phyloP scores from a whole-genome alignment of 2,888 invertebrate genomes.

The Plagiodera versicolora region DNA sequence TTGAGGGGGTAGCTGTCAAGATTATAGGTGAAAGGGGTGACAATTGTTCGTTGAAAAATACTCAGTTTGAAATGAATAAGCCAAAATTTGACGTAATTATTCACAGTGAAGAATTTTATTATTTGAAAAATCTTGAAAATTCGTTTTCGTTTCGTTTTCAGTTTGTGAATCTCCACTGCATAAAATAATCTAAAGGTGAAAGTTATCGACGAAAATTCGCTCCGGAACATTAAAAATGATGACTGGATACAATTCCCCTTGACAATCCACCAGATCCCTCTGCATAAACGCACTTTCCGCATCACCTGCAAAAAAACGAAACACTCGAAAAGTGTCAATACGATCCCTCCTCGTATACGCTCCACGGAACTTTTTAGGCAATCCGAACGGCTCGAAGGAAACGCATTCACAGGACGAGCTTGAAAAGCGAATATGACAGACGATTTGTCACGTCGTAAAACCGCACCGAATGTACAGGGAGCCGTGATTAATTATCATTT shows the following conservation, averaged over 20 bases:
- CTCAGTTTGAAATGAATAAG: too few species aligned
- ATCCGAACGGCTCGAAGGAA: slow-evolving; percentile 39
- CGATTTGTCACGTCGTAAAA: slow-evolving; percentile 51
- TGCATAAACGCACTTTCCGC: slow-evolving; percentile 29
- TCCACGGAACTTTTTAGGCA: slow-evolving; percentile 30
- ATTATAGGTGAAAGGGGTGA: too few species aligned
- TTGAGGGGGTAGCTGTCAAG: too few species aligned
- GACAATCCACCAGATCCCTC: background rate
- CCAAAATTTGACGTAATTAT: too few species aligned
- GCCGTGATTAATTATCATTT: slow-evolving; percentile 49
- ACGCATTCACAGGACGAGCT: slow-evolving; percentile 42
- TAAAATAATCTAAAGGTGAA: too few species aligned
- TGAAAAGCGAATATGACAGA: slow-evolving; percentile 49
- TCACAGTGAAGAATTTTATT: too few species aligned
- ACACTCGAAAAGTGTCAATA: slow-evolving; percentile 27
- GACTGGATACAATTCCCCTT: background rate
- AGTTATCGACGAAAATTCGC: too few species aligned
- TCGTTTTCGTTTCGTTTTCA: too few species aligned
- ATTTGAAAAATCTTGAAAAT: too few species aligned
- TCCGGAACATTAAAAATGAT: background rate
- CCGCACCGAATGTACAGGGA: slow-evolving; percentile 44
- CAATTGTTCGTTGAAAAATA: too few species aligned
- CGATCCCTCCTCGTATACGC: slow-evolving; percentile 18
- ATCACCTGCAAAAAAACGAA: slow-evolving; percentile 28
- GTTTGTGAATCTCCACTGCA: too few species aligned